phyloP scores from a whole-genome alignment of 2,888 invertebrate genomes.

The Acronicta leporina region DNA sequence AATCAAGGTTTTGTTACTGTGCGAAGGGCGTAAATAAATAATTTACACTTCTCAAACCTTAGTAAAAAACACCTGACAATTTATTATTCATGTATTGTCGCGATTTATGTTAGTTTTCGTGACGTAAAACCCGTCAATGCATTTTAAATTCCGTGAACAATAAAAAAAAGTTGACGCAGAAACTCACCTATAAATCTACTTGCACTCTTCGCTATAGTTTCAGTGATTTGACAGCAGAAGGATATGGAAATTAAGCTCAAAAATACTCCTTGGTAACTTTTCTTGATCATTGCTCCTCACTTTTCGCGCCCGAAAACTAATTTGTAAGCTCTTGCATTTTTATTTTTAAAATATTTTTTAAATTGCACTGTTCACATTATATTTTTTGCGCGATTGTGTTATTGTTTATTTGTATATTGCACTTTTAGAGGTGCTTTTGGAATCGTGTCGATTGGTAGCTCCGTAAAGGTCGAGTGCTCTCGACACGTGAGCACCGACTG shows the following conservation, averaged over 20 bases:
- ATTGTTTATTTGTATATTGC: slow-evolving; percentile 34
- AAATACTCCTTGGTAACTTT: slow-evolving; percentile 84
- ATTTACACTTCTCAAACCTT: slow-evolving; percentile 50
- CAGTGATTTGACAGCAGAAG: slow-evolving; percentile 85
- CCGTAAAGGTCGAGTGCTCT: slow-evolving; percentile 77
- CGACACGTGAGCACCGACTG: slow-evolving; percentile 78
- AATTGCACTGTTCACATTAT: slow-evolving; percentile 55
- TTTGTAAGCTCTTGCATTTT: slow-evolving; percentile 56
- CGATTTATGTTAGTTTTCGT: slow-evolving; percentile 46
- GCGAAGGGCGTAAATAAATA: slow-evolving; percentile 50
- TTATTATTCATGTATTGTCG: slow-evolving; percentile 50
- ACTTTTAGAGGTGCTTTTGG: slow-evolving; percentile 52
- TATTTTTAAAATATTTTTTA: slow-evolving; percentile 28
- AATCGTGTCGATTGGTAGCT: slow-evolving; percentile 66
- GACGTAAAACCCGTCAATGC: slow-evolving; percentile 37
- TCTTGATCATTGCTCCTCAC: slow-evolving; percentile 80
- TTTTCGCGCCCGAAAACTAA: slow-evolving; percentile 55
- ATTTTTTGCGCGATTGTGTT: slow-evolving; percentile 25
- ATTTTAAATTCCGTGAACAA: slow-evolving; percentile 21
- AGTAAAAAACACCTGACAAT: slow-evolving; percentile 48
- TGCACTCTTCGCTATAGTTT: slow-evolving; percentile 85
- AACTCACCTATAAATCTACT: slow-evolving; percentile 84
- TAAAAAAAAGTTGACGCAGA: slow-evolving; percentile 11
- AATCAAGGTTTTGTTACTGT: slow-evolving; percentile 48
- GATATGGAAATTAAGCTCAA: slow-evolving; percentile 85